A percentile compares a stretch with the other conserved stretches of the same genome.
These are phyloP conservation scores for Collichthys lucidus DNA, from an alignment of 2,113 vertebrate species.

Conservation along the genomic window DNA sequence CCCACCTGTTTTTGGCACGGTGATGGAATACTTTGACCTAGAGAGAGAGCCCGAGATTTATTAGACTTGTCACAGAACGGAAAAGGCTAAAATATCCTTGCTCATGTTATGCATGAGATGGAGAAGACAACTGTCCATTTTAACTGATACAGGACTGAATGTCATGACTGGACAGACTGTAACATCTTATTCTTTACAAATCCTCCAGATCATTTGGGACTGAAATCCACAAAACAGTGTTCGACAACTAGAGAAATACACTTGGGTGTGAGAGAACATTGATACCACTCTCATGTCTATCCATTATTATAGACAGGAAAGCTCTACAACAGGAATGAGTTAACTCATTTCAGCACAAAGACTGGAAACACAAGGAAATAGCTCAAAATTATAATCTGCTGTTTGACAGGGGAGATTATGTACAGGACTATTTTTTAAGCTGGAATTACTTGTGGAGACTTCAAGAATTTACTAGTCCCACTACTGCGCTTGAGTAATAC, in stretches of 20 bases:
- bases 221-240: not conserved
- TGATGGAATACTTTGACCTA: slow-evolving; percentile 78
- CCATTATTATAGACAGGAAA: not conserved
- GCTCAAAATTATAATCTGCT: not conserved
- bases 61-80: slow-evolving; percentile 64
- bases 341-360: not conserved
- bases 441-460: not conserved
- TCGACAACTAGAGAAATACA: too few relatives aligned
- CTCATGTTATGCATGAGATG: slow-evolving; percentile 49
- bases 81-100: slow-evolving; percentile 55
- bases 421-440: not conserved
- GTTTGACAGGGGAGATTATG: too few relatives aligned
- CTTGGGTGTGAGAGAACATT: too few relatives aligned
- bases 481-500: not conserved
- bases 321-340: too few relatives aligned
- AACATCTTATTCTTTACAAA: not conserved
- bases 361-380: not conserved
- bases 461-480: not conserved
- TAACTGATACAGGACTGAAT: not conserved
- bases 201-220: not conserved
- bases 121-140: slow-evolving; percentile 49
- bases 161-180: not conserved
- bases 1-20: slow-evolving; percentile 73
- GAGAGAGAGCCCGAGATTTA: slow-evolving; percentile 74
- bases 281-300: not conserved